phyloP scores from a whole-genome alignment of 2,113 vertebrate species.

The Holacanthus passer region DNA sequence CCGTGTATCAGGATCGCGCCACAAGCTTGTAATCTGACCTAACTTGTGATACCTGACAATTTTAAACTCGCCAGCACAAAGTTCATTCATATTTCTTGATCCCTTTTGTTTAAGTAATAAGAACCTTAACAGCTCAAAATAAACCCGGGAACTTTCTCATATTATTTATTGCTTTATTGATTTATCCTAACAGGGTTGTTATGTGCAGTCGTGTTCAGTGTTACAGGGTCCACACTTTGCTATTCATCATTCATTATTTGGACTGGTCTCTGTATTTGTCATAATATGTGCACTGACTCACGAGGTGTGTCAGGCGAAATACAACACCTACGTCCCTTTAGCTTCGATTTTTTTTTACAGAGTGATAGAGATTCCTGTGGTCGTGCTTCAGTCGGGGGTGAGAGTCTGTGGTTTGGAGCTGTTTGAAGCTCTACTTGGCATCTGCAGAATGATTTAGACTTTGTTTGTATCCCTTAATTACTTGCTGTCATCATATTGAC shows the following conservation, averaged over 20 bases:
- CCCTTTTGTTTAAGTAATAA: background rate
- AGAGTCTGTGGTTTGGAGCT: constrained; percentile 24
- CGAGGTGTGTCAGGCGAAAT: constrained; percentile 17
- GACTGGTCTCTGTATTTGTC: background rate
- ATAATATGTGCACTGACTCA: constrained; percentile 15
- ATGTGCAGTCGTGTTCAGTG: background rate
- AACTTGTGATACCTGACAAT: background rate
- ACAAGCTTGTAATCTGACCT: constrained; percentile 10
- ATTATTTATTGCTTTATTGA: background rate
- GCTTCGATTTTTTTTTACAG: background rate
- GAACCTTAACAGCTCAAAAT: background rate
- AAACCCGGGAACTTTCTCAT: background rate
- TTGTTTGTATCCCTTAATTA: constrained; percentile 53
- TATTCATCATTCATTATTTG: background rate
- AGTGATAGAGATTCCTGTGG: constrained; percentile 3
- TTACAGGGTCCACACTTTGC: background rate
- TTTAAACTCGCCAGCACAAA: background rate
- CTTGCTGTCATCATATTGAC: constrained; percentile 41
- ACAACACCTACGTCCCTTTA: constrained; percentile 2
- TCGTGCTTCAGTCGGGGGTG: background rate
- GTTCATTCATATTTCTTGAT: background rate
- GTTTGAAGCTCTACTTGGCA: constrained; percentile 17
- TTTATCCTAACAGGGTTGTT: background rate
- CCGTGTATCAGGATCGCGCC: constrained; percentile 1
- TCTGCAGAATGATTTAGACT: constrained; percentile 17